Evolutionary conservation across 2,888 invertebrate genomes (phyloP).

Genomic region (Glyphotaelius pellucidus): DNA sequence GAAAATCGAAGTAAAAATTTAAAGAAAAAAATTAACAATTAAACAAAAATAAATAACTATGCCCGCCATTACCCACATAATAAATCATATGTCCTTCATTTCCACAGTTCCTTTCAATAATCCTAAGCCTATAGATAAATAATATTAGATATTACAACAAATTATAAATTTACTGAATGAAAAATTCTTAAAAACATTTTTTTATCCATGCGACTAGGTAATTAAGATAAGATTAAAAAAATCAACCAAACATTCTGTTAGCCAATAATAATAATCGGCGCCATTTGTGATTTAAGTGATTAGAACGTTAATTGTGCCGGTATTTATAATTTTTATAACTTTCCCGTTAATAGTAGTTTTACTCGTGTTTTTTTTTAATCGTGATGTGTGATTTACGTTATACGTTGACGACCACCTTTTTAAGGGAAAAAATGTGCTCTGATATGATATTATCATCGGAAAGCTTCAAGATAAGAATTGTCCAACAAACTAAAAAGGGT

Average conservation of each 20-base stretch:
- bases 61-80: no score
- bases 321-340: constrained; percentile 9
- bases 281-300: neutral
- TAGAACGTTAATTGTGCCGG: neutral
- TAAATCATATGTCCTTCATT: neutral
- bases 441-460: constrained; percentile 62
- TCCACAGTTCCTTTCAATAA: neutral
- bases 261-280: constrained; percentile 4
- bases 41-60: neutral
- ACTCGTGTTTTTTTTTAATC: no score
- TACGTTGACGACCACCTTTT: constrained; percentile 45
- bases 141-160: neutral
- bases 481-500: constrained; percentile 57
- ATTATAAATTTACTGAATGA: neutral
- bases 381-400: neutral
- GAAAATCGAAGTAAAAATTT: no score
- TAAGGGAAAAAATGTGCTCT: constrained; percentile 57
- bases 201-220: neutral
- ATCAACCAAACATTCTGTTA: neutral
- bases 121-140: neutral
- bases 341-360: neutral
- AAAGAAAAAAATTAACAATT: neutral
- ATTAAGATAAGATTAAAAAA: neutral
- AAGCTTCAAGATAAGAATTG: constrained; percentile 59
- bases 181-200: neutral